Conservation (phyloP, 2,113 vertebrate species). For the Muscicapa adusta region DNA sequence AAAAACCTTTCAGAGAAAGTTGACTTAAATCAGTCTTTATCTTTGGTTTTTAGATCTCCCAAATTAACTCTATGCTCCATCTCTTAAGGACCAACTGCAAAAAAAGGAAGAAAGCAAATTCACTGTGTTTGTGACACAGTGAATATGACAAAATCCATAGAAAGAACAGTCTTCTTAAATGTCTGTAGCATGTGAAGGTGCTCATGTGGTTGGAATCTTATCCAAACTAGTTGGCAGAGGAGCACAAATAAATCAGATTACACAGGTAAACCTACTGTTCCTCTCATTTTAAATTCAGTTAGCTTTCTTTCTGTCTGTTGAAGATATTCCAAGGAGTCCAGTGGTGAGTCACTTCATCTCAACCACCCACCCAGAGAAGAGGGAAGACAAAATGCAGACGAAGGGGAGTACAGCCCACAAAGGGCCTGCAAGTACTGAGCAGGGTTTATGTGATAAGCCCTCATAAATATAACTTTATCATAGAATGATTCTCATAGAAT, state of each 20-base stretch:
- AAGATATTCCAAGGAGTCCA: not conserved
- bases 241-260: slow-evolving; percentile 5
- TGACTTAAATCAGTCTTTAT: not conserved
- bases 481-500: not conserved
- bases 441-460: not conserved
- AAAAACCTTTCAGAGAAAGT: not conserved
- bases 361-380: not conserved
- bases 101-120: not conserved
- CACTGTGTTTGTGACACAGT: not conserved
- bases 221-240: not conserved
- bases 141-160: not conserved
- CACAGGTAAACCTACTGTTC: not conserved
- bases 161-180: not conserved
- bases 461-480: not conserved
- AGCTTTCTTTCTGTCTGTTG: not conserved
- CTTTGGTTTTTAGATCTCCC: not conserved
- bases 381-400: not conserved
- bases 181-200: not conserved
- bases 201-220: not conserved
- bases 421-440: not conserved
- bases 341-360: not conserved
- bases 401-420: not conserved
- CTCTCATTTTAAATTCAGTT: slow-evolving; percentile 4
- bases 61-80: not conserved
- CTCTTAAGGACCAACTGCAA: not conserved